phyloP scores from a whole-genome alignment of 2,113 vertebrate genomes.

The Panthera tigris region DNA sequence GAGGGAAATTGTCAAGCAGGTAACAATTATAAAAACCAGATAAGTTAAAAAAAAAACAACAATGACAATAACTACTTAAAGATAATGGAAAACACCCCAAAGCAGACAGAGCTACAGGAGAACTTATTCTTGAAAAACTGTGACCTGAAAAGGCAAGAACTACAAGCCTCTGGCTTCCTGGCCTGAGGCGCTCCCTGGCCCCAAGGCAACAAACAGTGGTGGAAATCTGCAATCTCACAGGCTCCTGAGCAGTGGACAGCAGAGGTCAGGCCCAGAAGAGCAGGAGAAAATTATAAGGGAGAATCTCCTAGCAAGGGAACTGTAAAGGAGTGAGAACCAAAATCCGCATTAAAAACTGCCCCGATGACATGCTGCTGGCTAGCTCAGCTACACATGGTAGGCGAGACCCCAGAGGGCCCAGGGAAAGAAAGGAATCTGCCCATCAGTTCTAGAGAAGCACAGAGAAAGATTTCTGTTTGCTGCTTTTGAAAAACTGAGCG shows the following conservation, averaged over 20 bases:
- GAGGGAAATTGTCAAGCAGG: background rate
- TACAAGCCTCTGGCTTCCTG: background rate
- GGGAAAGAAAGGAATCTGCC: background rate
- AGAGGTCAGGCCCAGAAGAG: background rate
- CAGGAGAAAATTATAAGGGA: background rate
- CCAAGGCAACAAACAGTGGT: background rate
- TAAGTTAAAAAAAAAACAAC: background rate
- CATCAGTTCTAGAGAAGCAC: background rate
- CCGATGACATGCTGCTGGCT: background rate
- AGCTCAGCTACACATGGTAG: background rate
- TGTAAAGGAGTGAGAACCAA: background rate
- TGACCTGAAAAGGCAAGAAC: background rate
- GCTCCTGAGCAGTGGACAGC: background rate
- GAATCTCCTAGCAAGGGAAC: background rate
- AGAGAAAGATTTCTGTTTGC: background rate
- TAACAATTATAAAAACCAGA: background rate
- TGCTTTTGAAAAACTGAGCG: background rate
- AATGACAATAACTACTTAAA: background rate
- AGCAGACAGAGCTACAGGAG: background rate
- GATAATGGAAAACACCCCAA: background rate
- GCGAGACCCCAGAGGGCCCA: background rate
- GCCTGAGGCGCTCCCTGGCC: background rate
- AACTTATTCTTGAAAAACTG: background rate
- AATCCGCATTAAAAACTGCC: background rate
- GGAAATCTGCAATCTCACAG: background rate